Conservation (phyloP, 1,140 invertebrate species). For the Samia ricini region DNA sequence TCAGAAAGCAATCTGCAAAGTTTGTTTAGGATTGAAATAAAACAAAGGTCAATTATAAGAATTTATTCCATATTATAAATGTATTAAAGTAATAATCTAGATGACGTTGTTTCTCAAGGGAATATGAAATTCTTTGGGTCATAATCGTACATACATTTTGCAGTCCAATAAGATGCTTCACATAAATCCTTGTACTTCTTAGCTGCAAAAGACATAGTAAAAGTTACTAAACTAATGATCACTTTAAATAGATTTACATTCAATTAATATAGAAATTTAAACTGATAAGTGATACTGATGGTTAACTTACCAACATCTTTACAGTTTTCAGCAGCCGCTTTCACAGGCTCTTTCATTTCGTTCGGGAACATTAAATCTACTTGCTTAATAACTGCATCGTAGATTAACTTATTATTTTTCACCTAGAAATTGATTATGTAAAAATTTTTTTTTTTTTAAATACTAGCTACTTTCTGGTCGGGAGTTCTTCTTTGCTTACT, state of each 20-base stretch:
- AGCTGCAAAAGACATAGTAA: conserved; percentile 16
- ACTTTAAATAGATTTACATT: no score
- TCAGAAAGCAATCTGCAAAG: no score
- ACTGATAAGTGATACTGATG: no score
- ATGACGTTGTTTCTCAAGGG: conserved; percentile 28
- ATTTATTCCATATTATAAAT: neutral
- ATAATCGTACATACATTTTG: conserved; percentile 39
- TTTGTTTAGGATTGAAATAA: no score
- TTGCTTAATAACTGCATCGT: conserved; percentile 59
- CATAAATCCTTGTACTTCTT: conserved; percentile 36
- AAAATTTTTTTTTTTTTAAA: no score
- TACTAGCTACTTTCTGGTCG: no score
- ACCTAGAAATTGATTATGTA: conserved; percentile 29
- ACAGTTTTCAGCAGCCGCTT: conserved; percentile 45
- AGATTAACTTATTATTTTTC: conserved; percentile 59
- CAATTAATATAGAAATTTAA: no score
- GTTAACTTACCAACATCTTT: conserved; percentile 44
- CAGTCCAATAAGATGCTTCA: conserved; percentile 32
- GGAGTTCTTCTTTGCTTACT: no score
- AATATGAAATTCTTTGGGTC: conserved; percentile 61
- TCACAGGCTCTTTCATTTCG: conserved; percentile 50
- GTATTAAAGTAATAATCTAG: neutral
- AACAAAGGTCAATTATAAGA: neutral
- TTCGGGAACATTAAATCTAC: conserved; percentile 62
- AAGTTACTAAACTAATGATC: no score